A percentile compares a stretch with the other conserved stretches of the same genome.
phyloP scores from a whole-genome alignment of 2,797 vertebrate genomes.

The Typhlichthys subterraneus region DNA sequence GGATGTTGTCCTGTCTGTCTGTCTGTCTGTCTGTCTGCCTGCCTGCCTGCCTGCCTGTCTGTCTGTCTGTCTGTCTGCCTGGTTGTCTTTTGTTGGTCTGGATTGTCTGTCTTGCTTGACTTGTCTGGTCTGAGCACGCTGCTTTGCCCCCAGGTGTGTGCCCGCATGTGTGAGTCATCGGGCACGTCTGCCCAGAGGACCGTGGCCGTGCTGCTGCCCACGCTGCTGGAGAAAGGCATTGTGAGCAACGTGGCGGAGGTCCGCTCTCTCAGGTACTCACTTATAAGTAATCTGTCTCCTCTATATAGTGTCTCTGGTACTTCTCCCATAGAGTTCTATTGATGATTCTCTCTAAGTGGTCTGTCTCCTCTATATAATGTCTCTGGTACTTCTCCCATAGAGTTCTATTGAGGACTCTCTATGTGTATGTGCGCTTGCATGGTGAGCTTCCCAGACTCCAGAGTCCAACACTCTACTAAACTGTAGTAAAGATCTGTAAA shows the following conservation, averaged over 20 bases:
- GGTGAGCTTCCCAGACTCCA: too few species aligned
- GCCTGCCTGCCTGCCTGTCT: background rate
- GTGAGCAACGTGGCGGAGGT: constrained; percentile 93
- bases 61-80: background rate
- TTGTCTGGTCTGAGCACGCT: background rate
- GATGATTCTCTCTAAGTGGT: too few species aligned
- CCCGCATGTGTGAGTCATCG: constrained; percentile 93
- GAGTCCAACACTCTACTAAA: too few species aligned
- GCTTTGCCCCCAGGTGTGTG: constrained; percentile 84
- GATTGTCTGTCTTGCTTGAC: too few species aligned
- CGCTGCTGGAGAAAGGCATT: constrained; percentile 93
- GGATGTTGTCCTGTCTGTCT: background rate
- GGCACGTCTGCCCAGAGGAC: constrained; percentile 88
- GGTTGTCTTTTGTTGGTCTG: background rate
- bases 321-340: too few species aligned
- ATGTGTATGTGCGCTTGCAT: too few species aligned
- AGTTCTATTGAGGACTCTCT: too few species aligned
- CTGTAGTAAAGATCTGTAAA: too few species aligned
- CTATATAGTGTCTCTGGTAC: background rate
- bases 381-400: too few species aligned
- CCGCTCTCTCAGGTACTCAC: constrained; percentile 88
- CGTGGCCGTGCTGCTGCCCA: constrained; percentile 88
- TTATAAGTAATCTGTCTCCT: background rate
- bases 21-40: background rate
- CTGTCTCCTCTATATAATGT: too few species aligned